A percentile compares a stretch with the other conserved stretches of the same genome.
phyloP scores from a whole-genome alignment of 1,140 invertebrate genomes.

The Bilobella aurantiaca region DNA sequence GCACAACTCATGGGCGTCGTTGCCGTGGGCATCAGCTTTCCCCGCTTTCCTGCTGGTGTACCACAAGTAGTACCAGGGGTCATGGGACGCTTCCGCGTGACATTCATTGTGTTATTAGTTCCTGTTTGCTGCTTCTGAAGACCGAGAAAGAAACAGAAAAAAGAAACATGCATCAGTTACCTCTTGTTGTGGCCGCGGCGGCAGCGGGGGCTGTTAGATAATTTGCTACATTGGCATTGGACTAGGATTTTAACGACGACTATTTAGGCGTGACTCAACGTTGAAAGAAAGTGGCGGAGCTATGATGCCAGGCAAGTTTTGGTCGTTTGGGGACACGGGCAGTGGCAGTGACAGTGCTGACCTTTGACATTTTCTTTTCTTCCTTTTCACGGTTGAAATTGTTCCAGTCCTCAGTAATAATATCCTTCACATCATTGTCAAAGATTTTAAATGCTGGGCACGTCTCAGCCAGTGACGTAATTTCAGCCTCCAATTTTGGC shows the following conservation, averaged over 20 bases:
- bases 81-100: conserved; percentile 1
- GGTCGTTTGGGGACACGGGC: no score
- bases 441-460: conserved; percentile 7
- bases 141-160: neutral
- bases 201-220: no score
- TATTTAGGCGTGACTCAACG: no score
- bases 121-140: conserved; percentile 3
- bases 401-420: neutral
- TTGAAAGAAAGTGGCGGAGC: neutral
- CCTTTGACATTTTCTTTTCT: neutral
- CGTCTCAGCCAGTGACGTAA: neutral
- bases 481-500: conserved; percentile 9
- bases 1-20: neutral
- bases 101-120: conserved; percentile 3
- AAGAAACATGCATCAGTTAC: no score
- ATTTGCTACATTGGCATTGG: neutral
- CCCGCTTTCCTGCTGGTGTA: neutral
- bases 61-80: neutral
- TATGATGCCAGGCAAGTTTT: neutral
- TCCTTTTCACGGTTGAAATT: neutral
- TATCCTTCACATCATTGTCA: neutral
- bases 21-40: neutral
- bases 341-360: no score
- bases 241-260: neutral
- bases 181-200: no score